A percentile compares a stretch with the other conserved stretches of the same genome.
Evolutionary conservation across 2,113 vertebrate species (phyloP).

Genomic region (Lepidothrix coronata): DNA sequence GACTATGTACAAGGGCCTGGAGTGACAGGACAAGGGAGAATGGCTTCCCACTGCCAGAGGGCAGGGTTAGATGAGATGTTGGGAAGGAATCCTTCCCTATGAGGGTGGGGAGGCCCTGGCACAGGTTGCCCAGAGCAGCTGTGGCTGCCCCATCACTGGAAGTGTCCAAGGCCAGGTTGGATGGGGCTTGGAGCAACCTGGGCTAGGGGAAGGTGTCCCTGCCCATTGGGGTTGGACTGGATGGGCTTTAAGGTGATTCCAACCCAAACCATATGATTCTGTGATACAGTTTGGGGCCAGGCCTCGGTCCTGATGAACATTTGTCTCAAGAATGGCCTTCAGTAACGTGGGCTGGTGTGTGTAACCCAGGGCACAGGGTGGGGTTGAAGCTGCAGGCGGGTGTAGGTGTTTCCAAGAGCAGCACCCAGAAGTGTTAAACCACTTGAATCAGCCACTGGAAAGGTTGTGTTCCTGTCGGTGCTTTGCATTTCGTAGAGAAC

Average conservation of each 20-base stretch:
- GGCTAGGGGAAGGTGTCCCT: neutral
- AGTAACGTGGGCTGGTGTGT: fast-evolving
- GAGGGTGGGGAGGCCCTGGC: neutral
- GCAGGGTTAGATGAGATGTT: neutral
- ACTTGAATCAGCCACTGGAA: neutral
- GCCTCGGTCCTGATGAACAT: neutral
- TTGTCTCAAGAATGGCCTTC: neutral
- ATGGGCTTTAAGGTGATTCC: neutral
- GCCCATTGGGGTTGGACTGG: neutral
- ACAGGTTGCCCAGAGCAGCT: neutral
- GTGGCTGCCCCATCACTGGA: neutral
- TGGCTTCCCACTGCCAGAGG: neutral
- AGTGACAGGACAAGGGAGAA: neutral
- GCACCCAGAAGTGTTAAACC: neutral
- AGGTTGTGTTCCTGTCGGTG: neutral
- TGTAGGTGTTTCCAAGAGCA: neutral
- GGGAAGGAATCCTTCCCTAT: neutral
- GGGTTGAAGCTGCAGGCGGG: neutral
- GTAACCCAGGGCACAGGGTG: neutral
- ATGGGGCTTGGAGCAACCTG: neutral
- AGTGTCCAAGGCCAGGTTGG: neutral
- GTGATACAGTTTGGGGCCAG: neutral
- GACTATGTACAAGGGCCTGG: neutral
- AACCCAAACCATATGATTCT: neutral
- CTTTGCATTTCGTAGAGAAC: neutral